These are phyloP conservation scores for Anniella stebbinsi DNA, from an alignment of 2,797 vertebrate species.

Conservation along the genomic window DNA sequence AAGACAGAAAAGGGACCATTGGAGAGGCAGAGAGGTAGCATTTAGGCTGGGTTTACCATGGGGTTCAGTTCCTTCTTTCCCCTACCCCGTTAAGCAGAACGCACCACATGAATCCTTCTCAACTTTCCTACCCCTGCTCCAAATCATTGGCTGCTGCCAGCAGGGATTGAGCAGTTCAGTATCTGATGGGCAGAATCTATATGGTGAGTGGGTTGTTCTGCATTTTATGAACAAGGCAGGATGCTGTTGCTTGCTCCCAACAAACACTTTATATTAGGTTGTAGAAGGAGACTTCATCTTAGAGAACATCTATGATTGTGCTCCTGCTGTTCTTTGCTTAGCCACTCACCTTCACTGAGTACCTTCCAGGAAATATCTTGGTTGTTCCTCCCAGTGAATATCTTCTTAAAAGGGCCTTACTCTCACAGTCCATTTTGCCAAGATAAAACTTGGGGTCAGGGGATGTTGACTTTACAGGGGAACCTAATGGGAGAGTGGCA, in stretches of 20 bases:
- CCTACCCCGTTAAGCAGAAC: not conserved
- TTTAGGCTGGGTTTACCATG: not conserved
- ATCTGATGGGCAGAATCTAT: not conserved
- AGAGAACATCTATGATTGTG: not conserved
- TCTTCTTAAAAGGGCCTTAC: not conserved
- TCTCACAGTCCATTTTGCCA: too few species aligned
- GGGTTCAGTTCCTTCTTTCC: not conserved
- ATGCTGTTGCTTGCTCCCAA: not conserved
- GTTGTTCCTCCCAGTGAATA: not conserved
- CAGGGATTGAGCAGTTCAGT: too few species aligned
- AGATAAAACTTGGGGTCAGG: not conserved
- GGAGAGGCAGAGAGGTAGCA: not conserved
- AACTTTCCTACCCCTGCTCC: not conserved
- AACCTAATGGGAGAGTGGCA: not conserved
- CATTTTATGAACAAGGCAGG: not conserved
- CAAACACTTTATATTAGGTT: not conserved
- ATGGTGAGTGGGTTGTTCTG: not conserved
- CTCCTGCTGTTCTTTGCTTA: not conserved
- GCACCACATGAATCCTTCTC: not conserved
- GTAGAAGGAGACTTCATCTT: not conserved
- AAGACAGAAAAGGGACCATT: slow-evolving; percentile 5
- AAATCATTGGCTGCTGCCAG: not conserved
- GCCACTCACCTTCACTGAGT: not conserved
- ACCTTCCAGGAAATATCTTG: not conserved
- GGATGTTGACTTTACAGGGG: not conserved